phyloP scores from a whole-genome alignment of 2,888 invertebrate genomes.

The Morinoia aosen region DNA sequence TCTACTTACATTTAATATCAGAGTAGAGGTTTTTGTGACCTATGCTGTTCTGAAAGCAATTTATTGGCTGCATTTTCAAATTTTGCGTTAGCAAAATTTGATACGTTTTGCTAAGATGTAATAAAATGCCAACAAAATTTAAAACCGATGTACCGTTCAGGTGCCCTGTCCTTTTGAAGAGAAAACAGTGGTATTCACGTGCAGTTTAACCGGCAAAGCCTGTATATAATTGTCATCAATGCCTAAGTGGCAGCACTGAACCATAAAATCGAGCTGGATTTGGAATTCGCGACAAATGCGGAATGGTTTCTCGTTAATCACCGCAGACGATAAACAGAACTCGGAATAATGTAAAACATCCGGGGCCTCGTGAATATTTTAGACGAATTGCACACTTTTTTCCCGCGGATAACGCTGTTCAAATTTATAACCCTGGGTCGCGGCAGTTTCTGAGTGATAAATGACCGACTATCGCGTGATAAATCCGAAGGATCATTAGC shows the following conservation, averaged over 20 bases:
- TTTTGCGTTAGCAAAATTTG: too few relatives aligned
- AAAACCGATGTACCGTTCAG: not conserved
- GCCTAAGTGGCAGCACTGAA: not conserved
- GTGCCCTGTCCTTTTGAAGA: not conserved
- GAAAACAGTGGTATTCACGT: not conserved
- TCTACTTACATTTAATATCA: too few relatives aligned
- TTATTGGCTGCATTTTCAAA: too few relatives aligned
- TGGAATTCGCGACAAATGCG: not conserved
- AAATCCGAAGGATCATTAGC: slow-evolving; percentile 4
- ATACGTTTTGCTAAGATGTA: not conserved
- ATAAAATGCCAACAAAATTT: not conserved
- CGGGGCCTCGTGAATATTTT: not conserved
- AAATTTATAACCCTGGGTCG: not conserved
- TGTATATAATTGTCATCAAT: not conserved
- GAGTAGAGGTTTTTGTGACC: too few relatives aligned
- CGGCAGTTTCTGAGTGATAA: not conserved
- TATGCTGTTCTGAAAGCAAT: too few relatives aligned
- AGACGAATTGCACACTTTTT: not conserved
- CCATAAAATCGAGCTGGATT: not conserved
- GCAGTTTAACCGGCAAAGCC: not conserved
- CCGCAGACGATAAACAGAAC: not conserved
- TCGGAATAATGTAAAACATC: not conserved
- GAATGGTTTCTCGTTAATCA: not conserved
- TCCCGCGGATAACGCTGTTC: not conserved
- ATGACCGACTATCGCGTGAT: not conserved